These are phyloP conservation scores for Busseola fusca DNA, from an alignment of 2,888 invertebrate genomes.

Conservation along the genomic window DNA sequence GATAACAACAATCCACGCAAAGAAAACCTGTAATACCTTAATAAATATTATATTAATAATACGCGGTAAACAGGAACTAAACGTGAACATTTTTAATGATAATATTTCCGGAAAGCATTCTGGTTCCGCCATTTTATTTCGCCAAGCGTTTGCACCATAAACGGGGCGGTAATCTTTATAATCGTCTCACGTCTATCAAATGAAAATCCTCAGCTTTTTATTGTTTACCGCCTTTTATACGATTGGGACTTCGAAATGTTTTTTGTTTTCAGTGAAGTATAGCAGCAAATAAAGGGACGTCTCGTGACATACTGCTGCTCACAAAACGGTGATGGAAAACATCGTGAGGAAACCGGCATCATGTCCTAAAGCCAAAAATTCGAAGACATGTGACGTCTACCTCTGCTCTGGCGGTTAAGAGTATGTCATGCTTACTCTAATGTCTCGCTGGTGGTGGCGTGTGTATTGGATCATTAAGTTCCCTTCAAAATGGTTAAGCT, in stretches of 20 bases:
- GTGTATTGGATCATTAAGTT: no score
- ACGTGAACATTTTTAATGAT: slow-evolving; percentile 30
- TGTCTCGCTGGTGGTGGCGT: no score
- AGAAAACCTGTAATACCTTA: background rate
- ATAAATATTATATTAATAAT: slow-evolving; percentile 9
- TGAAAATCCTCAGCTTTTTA: slow-evolving; percentile 66
- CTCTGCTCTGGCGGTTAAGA: no score
- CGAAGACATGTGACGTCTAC: no score
- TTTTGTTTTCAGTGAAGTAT: slow-evolving; percentile 45
- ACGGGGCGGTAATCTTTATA: slow-evolving; percentile 69
- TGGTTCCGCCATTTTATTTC: slow-evolving; percentile 47
- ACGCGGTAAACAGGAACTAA: slow-evolving; percentile 9
- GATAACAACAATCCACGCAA: background rate
- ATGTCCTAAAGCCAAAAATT: no score
- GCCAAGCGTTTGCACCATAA: slow-evolving; percentile 54
- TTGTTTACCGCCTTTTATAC: slow-evolving; percentile 66
- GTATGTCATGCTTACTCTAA: no score
- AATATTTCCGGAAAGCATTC: slow-evolving; percentile 24
- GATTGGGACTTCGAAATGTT: slow-evolving; percentile 55
- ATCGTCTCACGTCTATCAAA: slow-evolving; percentile 74
- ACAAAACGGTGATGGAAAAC: no score
- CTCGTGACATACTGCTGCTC: background rate
- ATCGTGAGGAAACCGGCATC: no score
- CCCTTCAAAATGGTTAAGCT: no score
- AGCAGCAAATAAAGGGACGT: background rate